Base-by-base conservation (phyloP, 2,797 vertebrate genomes). In the Phalloptychus januarius region DNA sequence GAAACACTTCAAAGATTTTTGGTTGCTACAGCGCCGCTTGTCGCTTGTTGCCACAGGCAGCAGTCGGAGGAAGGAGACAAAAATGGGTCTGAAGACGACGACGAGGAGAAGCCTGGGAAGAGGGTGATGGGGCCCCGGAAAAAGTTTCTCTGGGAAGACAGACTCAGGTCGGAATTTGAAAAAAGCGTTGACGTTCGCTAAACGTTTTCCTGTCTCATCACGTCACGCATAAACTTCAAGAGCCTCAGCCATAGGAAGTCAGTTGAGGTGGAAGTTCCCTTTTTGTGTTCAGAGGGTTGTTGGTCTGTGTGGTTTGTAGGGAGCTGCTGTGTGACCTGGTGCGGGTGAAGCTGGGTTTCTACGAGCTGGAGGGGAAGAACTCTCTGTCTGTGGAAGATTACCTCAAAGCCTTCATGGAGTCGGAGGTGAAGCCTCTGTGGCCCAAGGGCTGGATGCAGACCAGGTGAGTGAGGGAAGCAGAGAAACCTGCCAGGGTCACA, bases 401-500 rank as follows among this genome's bases (percentile, higher is more conserved):
- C 88, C 96, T 99, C 93, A 99, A 99, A 93, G 95, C 93, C 87
- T 99, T 99, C 94, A 97, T 99, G 96, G 97, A 99, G 89, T 95
- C 96, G 0, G 98, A 99, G 84, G 97, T 99, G 75, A 99, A 98
- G 86, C 96, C 96, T 42, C 96, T 99, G 63, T 99, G 98, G 98
- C 98, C 98, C 56, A 98, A 98, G 93, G 98, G 98, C 88, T 99
- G 98, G 98, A 99, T 99, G 98, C 98, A 99, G 94, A 96, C 97
- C 94, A 97, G 98, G 98, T 99, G 56, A 15, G 89, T 75, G 71
- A 40, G 38, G 28, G 36, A 23, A 13, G 16, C 73, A 16, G 65
- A 0, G 56, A 67, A 15, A 13, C 63, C 23, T 25, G 18, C 10
- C 63, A 38, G 10, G 63, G 33, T 67, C 31, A 12, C 61, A 20